A percentile compares a stretch with the other conserved stretches of the same genome.
Conservation (phyloP, 2,113 vertebrate genomes). For the Electrona antarctica region DNA sequence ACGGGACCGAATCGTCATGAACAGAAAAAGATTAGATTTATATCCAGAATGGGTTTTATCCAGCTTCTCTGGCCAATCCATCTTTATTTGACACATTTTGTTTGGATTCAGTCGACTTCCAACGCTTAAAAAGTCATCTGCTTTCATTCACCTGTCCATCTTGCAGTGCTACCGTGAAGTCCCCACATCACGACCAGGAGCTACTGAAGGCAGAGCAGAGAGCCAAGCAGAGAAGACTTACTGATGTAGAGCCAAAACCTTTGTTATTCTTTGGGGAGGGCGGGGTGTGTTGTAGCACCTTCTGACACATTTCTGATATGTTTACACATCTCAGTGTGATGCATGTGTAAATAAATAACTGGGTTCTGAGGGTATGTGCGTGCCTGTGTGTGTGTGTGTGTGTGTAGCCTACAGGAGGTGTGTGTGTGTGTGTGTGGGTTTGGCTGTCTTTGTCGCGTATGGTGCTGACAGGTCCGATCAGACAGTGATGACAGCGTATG, state of each 20-base stretch:
- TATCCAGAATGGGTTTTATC: too few relatives aligned
- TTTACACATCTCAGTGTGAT: constrained; percentile 70
- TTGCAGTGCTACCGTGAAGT: not conserved
- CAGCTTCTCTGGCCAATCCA: too few relatives aligned
- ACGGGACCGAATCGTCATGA: too few relatives aligned
- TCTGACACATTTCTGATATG: constrained; percentile 78
- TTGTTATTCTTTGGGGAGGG: constrained; percentile 55
- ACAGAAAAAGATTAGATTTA: too few relatives aligned
- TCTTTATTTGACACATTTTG: too few relatives aligned
- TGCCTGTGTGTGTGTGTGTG: constrained; percentile 17
- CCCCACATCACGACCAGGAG: constrained; percentile 20
- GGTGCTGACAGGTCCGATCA: constrained; percentile 82
- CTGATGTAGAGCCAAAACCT: constrained; percentile 42
- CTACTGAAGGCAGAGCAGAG: constrained; percentile 17
- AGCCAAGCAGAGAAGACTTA: constrained; percentile 33
- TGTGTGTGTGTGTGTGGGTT: constrained; percentile 20
- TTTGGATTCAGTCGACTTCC: too few relatives aligned
- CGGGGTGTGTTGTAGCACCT: constrained; percentile 52
- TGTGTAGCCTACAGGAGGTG: constrained; percentile 8
- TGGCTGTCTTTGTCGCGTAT: constrained; percentile 72
- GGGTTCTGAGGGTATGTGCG: constrained; percentile 47
- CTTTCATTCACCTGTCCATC: constrained; percentile 37
- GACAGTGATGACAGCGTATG: constrained; percentile 81
- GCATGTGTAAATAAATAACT: constrained; percentile 77
- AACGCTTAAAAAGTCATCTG: constrained; percentile 19